Conservation (phyloP, 30 jellyfish, hydroid and myxozoan genomes). For the Aurelia sp. region DNA sequence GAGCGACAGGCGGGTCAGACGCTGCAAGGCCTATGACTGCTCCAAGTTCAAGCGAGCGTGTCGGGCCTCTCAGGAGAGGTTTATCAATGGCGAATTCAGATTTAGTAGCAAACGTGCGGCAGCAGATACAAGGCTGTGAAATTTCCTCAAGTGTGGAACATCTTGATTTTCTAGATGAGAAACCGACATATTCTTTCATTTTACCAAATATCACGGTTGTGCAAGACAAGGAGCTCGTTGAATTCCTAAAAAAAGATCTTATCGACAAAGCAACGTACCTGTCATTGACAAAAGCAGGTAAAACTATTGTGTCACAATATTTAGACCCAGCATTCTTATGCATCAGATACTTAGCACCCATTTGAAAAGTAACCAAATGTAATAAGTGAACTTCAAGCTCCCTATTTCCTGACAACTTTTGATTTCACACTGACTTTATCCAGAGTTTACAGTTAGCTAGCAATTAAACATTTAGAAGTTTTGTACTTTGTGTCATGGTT, state of each 20-base stretch:
- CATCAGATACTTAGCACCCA: no score
- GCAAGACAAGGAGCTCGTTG: constrained; percentile 62
- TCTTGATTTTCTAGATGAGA: constrained; percentile 39
- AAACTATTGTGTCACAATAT: not conserved
- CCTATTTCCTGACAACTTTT: no score
- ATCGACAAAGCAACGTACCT: constrained; percentile 66
- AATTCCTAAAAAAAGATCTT: constrained; percentile 75
- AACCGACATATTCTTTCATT: constrained; percentile 52
- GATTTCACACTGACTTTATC: no score
- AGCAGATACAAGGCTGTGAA: constrained; percentile 32
- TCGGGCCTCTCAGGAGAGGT: constrained; percentile 75
- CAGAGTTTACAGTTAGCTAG: no score
- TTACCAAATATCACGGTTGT: constrained; percentile 77
- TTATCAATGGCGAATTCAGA: constrained; percentile 85
- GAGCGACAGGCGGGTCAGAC: constrained; percentile 8
- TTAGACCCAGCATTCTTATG: not conserved
- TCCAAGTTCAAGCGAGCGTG: constrained; percentile 1
- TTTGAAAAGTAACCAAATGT: no score
- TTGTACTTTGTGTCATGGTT: no score
- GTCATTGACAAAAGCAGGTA: constrained; percentile 83
- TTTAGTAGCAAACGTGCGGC: constrained; percentile 77
- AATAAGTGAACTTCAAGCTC: no score
- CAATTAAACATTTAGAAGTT: no score
- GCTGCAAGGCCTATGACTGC: constrained; percentile 5
- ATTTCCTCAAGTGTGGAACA: constrained; percentile 4